Percentiles rank a stretch among this genome's conserved stretches.
These are phyloP conservation scores for Pantherophis guttatus DNA, from an alignment of 2,113 vertebrate species.

Conservation along the genomic window DNA sequence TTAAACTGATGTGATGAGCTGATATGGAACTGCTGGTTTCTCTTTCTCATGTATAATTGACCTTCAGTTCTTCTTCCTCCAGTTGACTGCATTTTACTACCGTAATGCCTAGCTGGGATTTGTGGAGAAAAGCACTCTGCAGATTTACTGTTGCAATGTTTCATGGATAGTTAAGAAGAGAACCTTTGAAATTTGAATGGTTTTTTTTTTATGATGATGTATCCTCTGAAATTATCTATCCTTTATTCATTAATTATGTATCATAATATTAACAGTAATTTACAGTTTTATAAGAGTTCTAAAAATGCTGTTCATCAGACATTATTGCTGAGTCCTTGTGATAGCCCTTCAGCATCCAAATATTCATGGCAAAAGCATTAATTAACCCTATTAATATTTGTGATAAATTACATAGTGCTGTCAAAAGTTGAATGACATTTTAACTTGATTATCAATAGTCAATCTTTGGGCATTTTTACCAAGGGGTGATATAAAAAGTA, in stretches of 20 bases:
- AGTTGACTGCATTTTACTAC: not conserved
- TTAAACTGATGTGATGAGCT: conserved; percentile 16
- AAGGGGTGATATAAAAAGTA: not conserved
- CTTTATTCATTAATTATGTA: conserved; percentile 22
- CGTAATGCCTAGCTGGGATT: not conserved
- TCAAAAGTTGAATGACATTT: not conserved
- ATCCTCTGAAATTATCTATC: not conserved
- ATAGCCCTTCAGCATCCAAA: not conserved
- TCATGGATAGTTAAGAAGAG: conserved; percentile 17
- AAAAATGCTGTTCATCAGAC: conserved; percentile 8
- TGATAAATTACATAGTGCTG: not conserved
- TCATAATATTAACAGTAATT: conserved; percentile 16
- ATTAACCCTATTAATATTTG: not conserved
- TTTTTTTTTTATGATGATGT: conserved; percentile 8
- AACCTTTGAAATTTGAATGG: not conserved
- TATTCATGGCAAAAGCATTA: not conserved
- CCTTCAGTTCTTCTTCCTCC: conserved; percentile 20
- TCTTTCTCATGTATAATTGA: conserved; percentile 21
- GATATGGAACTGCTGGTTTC: not conserved
- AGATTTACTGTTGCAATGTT: conserved; percentile 27
- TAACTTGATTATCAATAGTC: not conserved
- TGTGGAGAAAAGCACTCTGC: conserved; percentile 1
- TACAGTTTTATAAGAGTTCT: conserved; percentile 3
- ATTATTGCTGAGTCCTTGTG: not conserved
- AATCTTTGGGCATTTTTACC: not conserved